Evolutionary conservation across 2,797 vertebrate genomes (phyloP).

Genomic region (Chromis chromis): DNA sequence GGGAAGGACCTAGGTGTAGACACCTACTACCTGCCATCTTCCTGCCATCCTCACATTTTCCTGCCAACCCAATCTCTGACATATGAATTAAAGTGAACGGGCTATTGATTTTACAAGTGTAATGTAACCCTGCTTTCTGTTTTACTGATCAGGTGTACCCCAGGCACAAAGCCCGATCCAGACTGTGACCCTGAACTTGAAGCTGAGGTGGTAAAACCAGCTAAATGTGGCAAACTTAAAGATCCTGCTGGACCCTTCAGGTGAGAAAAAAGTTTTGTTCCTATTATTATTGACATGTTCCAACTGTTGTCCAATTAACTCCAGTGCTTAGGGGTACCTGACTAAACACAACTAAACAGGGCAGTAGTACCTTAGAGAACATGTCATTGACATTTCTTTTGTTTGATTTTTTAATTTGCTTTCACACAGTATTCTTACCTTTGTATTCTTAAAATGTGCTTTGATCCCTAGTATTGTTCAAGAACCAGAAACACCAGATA

Average conservation of each 20-base stretch:
- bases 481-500: too few species aligned
- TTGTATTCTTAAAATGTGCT: too few species aligned
- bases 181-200: conserved; percentile 79
- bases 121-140: background rate
- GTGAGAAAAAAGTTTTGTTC: conserved; percentile 61
- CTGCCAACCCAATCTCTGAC: background rate
- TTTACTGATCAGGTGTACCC: conserved; percentile 75
- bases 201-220: conserved; percentile 77
- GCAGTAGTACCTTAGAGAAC: too few species aligned
- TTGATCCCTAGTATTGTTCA: too few species aligned
- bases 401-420: too few species aligned
- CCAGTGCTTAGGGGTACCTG: too few species aligned
- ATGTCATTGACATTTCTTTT: too few species aligned
- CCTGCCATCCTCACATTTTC: background rate
- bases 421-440: too few species aligned
- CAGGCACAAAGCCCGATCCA: conserved; percentile 68
- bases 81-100: too few species aligned
- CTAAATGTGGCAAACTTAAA: conserved; percentile 83
- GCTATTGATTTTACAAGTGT: background rate
- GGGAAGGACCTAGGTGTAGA: too few species aligned
- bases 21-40: background rate
- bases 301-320: background rate
- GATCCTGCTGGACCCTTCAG: conserved; percentile 82
- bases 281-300: background rate
- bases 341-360: too few species aligned